These are phyloP conservation scores for Diachrysia chrysitis DNA, from an alignment of 2,888 invertebrate genomes.

Conservation along the genomic window DNA sequence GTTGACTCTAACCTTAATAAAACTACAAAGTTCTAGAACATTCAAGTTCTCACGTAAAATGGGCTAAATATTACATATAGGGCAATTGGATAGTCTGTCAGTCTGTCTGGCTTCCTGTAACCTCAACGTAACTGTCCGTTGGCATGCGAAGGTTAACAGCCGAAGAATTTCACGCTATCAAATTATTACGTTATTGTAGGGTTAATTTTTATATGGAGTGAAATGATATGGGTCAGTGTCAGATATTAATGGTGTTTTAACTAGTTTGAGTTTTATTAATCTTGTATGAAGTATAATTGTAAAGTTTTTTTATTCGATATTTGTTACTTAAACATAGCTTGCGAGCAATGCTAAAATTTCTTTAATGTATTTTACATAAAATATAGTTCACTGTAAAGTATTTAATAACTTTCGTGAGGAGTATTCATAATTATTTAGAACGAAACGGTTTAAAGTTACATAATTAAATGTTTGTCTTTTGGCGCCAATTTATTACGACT, in stretches of 20 bases:
- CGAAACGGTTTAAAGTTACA: too few species aligned
- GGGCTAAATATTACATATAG: constrained; percentile 66
- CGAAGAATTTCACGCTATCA: constrained; percentile 7
- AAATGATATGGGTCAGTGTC: constrained; percentile 1
- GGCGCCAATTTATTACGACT: neutral
- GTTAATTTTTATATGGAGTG: neutral
- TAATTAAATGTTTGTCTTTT: neutral
- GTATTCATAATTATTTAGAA: too few species aligned
- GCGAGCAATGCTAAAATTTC: too few species aligned
- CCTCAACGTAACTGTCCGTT: constrained; percentile 8
- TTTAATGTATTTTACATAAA: too few species aligned
- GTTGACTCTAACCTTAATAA: neutral
- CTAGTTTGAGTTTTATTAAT: too few species aligned
- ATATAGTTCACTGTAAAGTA: too few species aligned
- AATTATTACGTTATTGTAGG: constrained; percentile 14
- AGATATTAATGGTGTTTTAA: neutral
- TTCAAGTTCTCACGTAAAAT: constrained; percentile 57
- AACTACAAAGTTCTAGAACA: constrained; percentile 31
- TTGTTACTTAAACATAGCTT: too few species aligned
- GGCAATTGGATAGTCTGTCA: constrained; percentile 72
- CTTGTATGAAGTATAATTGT: too few species aligned
- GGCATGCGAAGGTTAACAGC: constrained; percentile 53
- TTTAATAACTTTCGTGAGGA: too few species aligned
- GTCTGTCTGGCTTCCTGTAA: constrained; percentile 64
- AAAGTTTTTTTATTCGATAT: too few species aligned